A percentile compares a stretch with the other conserved stretches of the same genome.
Conservation (phyloP, 2,113 vertebrate genomes). For the Cromileptes altivelis region DNA sequence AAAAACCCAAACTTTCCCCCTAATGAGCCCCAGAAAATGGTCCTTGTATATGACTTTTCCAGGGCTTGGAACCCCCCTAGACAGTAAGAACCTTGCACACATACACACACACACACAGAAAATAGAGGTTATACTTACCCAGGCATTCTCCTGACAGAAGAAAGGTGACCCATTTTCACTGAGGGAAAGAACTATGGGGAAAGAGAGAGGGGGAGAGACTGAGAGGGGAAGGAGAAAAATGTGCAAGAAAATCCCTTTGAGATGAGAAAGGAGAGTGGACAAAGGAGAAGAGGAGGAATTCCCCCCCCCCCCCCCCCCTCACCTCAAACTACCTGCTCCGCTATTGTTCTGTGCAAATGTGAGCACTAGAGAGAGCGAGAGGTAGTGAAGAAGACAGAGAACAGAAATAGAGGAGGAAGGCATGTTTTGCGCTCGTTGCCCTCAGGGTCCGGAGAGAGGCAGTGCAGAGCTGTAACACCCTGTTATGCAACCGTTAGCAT, state of each 20-base stretch:
- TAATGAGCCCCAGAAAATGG: constrained; percentile 61
- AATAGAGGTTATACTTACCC: constrained; percentile 62
- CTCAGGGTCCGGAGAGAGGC: constrained; percentile 12
- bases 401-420: constrained; percentile 39
- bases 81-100: constrained; percentile 30
- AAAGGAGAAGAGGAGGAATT: constrained; percentile 2
- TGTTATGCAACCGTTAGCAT: constrained; percentile 49
- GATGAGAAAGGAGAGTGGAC: constrained; percentile 58
- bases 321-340: constrained; percentile 46
- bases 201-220: constrained; percentile 5
- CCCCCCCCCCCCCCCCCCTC: not conserved
- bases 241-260: constrained; percentile 70
- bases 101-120: constrained; percentile 11
- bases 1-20: constrained; percentile 13
- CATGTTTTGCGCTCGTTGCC: constrained; percentile 16
- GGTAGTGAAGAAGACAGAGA: not conserved
- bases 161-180: constrained; percentile 83
- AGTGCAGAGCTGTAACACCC: not conserved
- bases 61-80: constrained; percentile 32
- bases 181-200: constrained; percentile 68
- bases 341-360: constrained; percentile 41
- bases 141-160: constrained; percentile 67
- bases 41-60: constrained; percentile 67
- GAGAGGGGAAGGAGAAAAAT: constrained; percentile 22
- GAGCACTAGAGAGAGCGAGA: constrained; percentile 11